Evolutionary conservation across 2,888 invertebrate species (phyloP), one percentile per base, ranked within the genome.

Genomic region (Cryptocheilus praepositus): DNA sequence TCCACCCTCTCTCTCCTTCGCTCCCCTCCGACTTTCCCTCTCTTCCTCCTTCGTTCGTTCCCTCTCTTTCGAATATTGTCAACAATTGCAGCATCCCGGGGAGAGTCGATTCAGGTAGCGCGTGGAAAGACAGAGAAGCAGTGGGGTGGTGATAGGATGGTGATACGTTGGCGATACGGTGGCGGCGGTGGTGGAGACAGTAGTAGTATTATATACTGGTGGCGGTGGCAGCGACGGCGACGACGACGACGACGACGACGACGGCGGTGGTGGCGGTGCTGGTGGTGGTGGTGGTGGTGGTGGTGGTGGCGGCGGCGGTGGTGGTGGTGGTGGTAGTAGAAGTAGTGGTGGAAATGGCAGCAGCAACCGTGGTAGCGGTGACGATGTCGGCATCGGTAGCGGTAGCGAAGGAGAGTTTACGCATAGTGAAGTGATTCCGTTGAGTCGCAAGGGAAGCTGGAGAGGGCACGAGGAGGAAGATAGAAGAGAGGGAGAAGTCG

Each of bases 11-110:
- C 46, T 63, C 67, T 51, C 54, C 55, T 65, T 64, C 67, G 77
- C 69, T 53, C 65, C 65, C 69, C 65, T 76, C 71, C 72, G 67
- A n/a, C n/a, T n/a, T n/a, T n/a, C n/a, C 74, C 77, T 74, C 67
- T 71, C 73, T 61, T 13, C 13, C 78, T 71, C 71, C 79, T 76
- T 74, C 71, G 71, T 73, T 75, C 78, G 81, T 81, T 85, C 83
- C 83, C 72, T 61, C 77, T 70, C 71, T 81, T 76, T 76, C 71
- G 71, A 73, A 76, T 77, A 81, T 81, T 85, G 83, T 84, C 84
- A 85, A 86, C 86, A 87, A 86, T 86, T 86, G 82, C 87, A 85
- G 82, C 83, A 81, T 81, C 82, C 81, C 63, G 79, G 80, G 79
- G 74, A 80, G 79, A 74, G 83, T 79, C 79, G 80, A 83, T 83